These are phyloP conservation scores for Epinephelus lanceolatus DNA, from an alignment of 2,113 vertebrate genomes.

Conservation along the genomic window DNA sequence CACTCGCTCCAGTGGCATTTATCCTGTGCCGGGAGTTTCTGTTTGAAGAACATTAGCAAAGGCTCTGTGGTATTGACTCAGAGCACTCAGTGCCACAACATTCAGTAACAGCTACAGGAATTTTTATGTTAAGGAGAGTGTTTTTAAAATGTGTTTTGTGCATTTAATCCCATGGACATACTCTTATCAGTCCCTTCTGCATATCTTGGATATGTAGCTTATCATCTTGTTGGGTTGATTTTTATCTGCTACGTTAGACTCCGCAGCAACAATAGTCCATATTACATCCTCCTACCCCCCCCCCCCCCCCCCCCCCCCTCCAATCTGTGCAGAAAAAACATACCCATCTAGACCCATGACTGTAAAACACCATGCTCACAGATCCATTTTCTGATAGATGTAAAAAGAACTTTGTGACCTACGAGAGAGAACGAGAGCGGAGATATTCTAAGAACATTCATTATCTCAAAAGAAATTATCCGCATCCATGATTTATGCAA, in stretches of 20 bases:
- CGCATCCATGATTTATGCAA: conserved; percentile 82
- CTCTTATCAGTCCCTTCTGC: conserved; percentile 40
- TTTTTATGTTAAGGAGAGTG: neutral
- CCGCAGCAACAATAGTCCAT: conserved; percentile 34
- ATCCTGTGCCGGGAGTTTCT: conserved; percentile 10
- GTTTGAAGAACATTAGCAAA: conserved; percentile 39
- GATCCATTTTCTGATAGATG: conserved; percentile 78
- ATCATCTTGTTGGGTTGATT: conserved; percentile 40
- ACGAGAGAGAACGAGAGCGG: conserved; percentile 38
- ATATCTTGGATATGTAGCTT: conserved; percentile 37
- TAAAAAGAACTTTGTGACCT: conserved; percentile 60
- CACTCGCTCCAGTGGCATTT: conserved; percentile 12
- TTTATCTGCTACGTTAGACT: conserved; percentile 40
- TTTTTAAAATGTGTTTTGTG: conserved; percentile 12
- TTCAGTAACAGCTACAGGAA: neutral
- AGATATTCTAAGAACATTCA: conserved; percentile 81
- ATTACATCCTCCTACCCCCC: conserved; percentile 2
- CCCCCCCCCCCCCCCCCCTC: neutral
- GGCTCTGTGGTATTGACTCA: conserved; percentile 27
- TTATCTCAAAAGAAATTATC: conserved; percentile 80
- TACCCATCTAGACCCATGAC: conserved; percentile 13
- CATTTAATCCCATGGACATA: conserved; percentile 16
- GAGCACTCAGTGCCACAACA: neutral
- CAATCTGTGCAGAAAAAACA: neutral
- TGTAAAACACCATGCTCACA: conserved; percentile 47